These are phyloP conservation scores for Pseudomyrmex dendroicus DNA, from an alignment of 1,140 invertebrate species.

Conservation along the genomic window DNA sequence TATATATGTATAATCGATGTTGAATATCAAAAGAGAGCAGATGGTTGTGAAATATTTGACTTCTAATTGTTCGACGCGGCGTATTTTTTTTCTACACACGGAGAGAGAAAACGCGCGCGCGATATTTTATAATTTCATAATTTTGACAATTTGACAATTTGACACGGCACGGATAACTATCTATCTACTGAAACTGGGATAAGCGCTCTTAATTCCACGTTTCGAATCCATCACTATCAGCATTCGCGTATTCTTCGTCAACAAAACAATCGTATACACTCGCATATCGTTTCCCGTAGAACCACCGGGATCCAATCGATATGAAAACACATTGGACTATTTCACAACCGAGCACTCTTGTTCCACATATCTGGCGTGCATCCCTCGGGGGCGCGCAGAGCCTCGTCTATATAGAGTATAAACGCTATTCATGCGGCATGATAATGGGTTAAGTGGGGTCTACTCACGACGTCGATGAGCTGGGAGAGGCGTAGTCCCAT, in stretches of 20 bases:
- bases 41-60: conserved; percentile 30
- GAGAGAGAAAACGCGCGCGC: neutral
- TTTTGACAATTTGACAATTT: neutral
- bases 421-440: conserved; percentile 43
- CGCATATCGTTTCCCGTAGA: conserved; percentile 23
- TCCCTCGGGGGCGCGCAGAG: conserved; percentile 2
- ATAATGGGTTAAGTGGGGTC: conserved; percentile 65
- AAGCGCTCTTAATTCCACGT: neutral
- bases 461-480: conserved; percentile 99
- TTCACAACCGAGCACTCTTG: conserved; percentile 56
- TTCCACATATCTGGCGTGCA: conserved; percentile 38
- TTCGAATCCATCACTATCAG: neutral
- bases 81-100: neutral
- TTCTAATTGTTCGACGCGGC: neutral
- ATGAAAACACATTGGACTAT: conserved; percentile 51
- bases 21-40: neutral
- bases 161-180: too few species aligned
- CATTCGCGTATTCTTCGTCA: neutral
- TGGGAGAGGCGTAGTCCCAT: conserved; percentile 98
- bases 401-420: conserved; percentile 43
- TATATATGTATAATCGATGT: neutral
- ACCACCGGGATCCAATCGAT: conserved; percentile 16
- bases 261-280: conserved; percentile 5
- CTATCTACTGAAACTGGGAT: too few species aligned
- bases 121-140: conserved; percentile 3